Conservation (phyloP, 2,797 vertebrate genomes). For the Ctenochaetus hawaiiensis region DNA sequence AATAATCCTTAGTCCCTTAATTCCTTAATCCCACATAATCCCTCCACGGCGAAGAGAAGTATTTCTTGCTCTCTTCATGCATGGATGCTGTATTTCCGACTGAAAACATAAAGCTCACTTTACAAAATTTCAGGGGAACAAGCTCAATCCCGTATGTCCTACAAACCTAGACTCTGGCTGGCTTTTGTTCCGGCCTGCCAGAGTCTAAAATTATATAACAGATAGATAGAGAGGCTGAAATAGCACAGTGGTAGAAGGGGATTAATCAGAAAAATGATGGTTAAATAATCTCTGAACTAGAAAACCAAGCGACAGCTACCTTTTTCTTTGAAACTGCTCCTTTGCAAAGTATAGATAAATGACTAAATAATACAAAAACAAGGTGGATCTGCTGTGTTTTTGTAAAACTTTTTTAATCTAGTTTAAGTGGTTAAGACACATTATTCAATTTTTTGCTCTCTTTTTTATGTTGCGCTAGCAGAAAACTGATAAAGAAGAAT, state of each 20-base stretch:
- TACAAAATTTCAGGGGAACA: conserved; percentile 9
- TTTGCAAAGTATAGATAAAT: conserved; percentile 26
- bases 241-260: conserved; percentile 42
- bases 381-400: too few species aligned
- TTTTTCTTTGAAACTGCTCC: conserved; percentile 52
- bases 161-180: conserved; percentile 27
- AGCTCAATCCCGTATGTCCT: conserved; percentile 6
- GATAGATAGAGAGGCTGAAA: conserved; percentile 44
- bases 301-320: conserved; percentile 40
- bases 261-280: conserved; percentile 63
- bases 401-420: background rate
- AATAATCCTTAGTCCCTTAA: conserved; percentile 41
- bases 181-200: conserved; percentile 26
- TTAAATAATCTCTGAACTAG: conserved; percentile 60
- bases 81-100: conserved; percentile 4
- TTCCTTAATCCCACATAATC: conserved; percentile 57
- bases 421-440: conserved; percentile 49
- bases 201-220: conserved; percentile 35
- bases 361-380: conserved; percentile 9
- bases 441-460: conserved; percentile 37
- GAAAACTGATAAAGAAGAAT: conserved; percentile 27
- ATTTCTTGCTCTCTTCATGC: conserved; percentile 31
- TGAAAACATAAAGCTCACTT: conserved; percentile 35
- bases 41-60: conserved; percentile 28
- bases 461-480: conserved; percentile 39